phyloP scores from a whole-genome alignment of 2,797 vertebrate species.

The Falco columbarius region DNA sequence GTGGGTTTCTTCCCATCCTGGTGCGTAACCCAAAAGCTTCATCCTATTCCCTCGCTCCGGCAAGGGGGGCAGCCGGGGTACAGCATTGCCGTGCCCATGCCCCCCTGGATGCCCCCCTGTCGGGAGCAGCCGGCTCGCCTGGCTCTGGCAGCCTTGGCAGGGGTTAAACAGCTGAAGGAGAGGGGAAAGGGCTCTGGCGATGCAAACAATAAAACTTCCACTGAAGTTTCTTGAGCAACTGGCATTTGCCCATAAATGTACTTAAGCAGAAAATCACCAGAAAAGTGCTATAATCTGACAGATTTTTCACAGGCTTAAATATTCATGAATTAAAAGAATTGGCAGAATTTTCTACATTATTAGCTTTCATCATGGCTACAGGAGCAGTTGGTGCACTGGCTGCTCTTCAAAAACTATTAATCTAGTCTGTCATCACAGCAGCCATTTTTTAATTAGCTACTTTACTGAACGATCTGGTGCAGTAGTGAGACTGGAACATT shows the following conservation, averaged over 20 bases:
- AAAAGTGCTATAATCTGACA: constrained; percentile 82
- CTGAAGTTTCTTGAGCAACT: constrained; percentile 75
- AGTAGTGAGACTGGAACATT: constrained; percentile 47
- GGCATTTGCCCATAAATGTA: constrained; percentile 74
- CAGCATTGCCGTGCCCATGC: not conserved
- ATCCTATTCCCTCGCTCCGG: rapidly evolving
- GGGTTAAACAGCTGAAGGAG: not conserved
- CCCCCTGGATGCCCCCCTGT: not conserved
- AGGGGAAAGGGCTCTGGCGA: not conserved
- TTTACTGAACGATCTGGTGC: constrained; percentile 59
- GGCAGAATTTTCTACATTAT: constrained; percentile 82
- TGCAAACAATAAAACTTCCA: constrained; percentile 37
- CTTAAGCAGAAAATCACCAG: constrained; percentile 81
- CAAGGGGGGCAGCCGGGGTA: not conserved
- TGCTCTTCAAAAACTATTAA: constrained; percentile 80
- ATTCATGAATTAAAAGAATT: constrained; percentile 83
- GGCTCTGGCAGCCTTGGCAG: not conserved
- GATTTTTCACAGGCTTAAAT: constrained; percentile 82
- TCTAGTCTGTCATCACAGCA: constrained; percentile 80
- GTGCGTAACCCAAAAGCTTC: not conserved
- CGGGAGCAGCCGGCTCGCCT: not conserved
- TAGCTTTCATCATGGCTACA: constrained; percentile 79
- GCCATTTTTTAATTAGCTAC: constrained; percentile 80
- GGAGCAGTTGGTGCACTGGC: constrained; percentile 80
- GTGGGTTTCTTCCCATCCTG: not conserved